A percentile compares a stretch with the other conserved stretches of the same genome.
Evolutionary conservation across 1,140 invertebrate species (phyloP).

Genomic region (Nephotettix cincticeps): DNA sequence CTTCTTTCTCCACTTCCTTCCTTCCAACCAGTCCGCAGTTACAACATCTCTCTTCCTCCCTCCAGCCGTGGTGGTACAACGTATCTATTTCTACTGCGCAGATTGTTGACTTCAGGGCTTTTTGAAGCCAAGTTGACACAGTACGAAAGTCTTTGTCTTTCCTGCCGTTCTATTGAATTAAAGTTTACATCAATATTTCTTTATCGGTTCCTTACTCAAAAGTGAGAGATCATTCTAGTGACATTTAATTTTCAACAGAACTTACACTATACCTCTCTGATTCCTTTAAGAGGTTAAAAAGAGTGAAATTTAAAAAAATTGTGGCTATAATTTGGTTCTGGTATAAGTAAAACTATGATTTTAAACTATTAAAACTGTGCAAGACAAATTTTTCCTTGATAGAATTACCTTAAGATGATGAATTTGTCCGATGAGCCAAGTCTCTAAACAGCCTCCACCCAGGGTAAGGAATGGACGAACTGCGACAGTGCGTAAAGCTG

Average conservation of each 20-base stretch:
- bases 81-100: neutral
- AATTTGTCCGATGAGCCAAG: neutral
- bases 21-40: neutral
- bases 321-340: too few species aligned
- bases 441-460: neutral
- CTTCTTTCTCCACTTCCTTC: neutral
- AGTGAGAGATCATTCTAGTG: neutral
- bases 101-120: neutral
- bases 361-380: too few species aligned
- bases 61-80: slow-evolving; percentile 1
- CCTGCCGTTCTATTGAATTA: neutral
- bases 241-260: neutral
- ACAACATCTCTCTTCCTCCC: neutral
- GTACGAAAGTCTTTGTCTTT: neutral
- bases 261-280: neutral
- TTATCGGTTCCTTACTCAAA: neutral
- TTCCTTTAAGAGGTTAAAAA: too few species aligned
- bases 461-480: neutral
- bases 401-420: neutral
- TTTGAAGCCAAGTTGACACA: neutral
- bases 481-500: too few species aligned
- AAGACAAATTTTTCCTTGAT: neutral
- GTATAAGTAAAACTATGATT: too few species aligned
- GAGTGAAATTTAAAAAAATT: too few species aligned
- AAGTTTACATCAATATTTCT: neutral